phyloP scores from a whole-genome alignment of 2,888 invertebrate genomes.

The Plagodis dolabraria region DNA sequence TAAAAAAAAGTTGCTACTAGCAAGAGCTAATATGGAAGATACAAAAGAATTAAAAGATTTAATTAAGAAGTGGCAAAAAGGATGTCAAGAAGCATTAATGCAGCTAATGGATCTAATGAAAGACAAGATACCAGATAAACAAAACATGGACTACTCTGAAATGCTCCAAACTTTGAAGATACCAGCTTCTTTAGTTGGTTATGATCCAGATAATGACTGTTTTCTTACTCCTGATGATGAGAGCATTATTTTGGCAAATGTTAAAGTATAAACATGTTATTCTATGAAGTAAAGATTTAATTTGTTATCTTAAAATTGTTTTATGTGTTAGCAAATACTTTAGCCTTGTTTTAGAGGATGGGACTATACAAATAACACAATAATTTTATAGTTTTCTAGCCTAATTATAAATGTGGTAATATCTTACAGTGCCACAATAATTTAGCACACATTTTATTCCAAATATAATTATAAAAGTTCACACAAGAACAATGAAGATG shows the following conservation, averaged over 20 bases:
- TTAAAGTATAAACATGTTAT: conserved; percentile 34
- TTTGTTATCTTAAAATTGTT: conserved; percentile 17
- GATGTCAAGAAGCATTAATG: conserved; percentile 80
- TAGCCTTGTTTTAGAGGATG: too few species aligned
- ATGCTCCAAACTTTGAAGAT: conserved; percentile 79
- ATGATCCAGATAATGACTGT: conserved; percentile 78
- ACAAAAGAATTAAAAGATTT: conserved; percentile 73
- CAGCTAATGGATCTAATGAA: conserved; percentile 77
- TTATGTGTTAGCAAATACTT: background rate
- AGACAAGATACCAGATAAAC: conserved; percentile 65
- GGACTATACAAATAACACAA: too few species aligned
- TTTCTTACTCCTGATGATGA: conserved; percentile 72
- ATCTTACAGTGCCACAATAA: too few species aligned
- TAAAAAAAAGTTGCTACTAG: conserved; percentile 71
- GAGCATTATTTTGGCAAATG: conserved; percentile 59
- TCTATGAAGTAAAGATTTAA: conserved; percentile 19
- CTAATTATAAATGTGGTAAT: too few species aligned
- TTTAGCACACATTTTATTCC: too few species aligned
- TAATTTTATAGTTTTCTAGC: too few species aligned
- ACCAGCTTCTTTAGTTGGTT: conserved; percentile 74
- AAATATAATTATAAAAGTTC: too few species aligned
- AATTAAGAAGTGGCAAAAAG: conserved; percentile 82
- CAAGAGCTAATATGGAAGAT: conserved; percentile 68
- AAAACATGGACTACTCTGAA: conserved; percentile 74
- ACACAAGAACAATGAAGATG: too few species aligned